phyloP scores from a whole-genome alignment of 2,888 invertebrate genomes.

The Coremacera marginata region DNA sequence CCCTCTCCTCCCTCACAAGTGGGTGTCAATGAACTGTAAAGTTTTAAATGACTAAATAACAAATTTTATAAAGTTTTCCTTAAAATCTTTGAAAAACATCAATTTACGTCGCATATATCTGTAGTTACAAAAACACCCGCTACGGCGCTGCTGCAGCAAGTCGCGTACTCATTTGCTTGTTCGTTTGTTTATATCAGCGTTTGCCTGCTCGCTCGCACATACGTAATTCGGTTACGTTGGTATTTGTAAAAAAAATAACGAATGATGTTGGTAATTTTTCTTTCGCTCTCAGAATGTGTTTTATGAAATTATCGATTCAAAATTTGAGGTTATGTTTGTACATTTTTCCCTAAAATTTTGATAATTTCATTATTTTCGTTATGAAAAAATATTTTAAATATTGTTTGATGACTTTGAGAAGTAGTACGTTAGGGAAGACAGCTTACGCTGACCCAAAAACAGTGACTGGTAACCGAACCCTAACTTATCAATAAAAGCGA shows the following conservation, averaged over 20 bases:
- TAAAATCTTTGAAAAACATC: background rate
- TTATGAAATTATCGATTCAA: slow-evolving; percentile 33
- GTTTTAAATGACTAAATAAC: too few species aligned
- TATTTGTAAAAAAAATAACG: slow-evolving; percentile 16
- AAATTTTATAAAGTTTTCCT: slow-evolving; percentile 2
- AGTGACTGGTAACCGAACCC: background rate
- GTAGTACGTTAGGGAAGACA: background rate
- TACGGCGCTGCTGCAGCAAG: slow-evolving; percentile 15
- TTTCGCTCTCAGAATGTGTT: background rate
- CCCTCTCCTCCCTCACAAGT: too few species aligned
- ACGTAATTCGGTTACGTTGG: background rate
- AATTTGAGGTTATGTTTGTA: slow-evolving; percentile 29
- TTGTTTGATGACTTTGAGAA: background rate
- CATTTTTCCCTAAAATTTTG: background rate
- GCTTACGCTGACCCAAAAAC: background rate
- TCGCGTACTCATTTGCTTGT: background rate
- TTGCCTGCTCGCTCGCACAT: slow-evolving; percentile 3
- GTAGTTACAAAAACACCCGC: slow-evolving; percentile 20
- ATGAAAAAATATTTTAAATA: background rate
- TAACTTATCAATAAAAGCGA: background rate
- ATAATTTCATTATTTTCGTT: background rate
- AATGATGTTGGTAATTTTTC: slow-evolving; percentile 13
- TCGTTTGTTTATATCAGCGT: background rate
- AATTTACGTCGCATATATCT: background rate
- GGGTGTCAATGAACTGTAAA: too few species aligned